Evolutionary conservation across 2,797 vertebrate species (phyloP).

Genomic region (Margarornis squamiger): DNA sequence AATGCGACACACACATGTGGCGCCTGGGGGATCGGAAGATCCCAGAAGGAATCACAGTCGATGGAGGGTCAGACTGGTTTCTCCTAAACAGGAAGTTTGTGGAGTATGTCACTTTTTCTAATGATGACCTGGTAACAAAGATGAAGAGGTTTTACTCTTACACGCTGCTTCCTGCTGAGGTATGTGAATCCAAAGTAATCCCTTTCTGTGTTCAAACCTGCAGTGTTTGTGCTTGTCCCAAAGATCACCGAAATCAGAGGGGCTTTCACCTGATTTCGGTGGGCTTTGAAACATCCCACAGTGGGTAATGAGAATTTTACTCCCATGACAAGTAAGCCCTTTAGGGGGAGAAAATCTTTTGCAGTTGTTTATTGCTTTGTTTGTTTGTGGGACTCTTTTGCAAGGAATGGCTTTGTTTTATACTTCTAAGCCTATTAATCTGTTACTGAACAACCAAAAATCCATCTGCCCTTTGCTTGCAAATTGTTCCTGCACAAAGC

Average conservation of each 20-base stretch:
- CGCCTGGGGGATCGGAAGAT: conserved; percentile 94
- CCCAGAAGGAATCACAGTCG: conserved; percentile 92
- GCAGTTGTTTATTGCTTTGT: background rate
- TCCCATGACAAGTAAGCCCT: background rate
- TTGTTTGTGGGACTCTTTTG: background rate
- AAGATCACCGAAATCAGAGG: background rate
- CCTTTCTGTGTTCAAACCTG: background rate
- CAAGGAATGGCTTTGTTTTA: background rate
- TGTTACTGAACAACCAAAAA: conserved; percentile 9
- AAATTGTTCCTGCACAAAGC: background rate
- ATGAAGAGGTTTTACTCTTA: conserved; percentile 97
- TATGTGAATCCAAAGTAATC: conserved; percentile 43
- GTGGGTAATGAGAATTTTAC: background rate
- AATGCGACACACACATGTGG: conserved; percentile 99
- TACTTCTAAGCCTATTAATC: conserved; percentile 7
- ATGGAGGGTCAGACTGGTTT: conserved; percentile 98
- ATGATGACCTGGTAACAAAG: conserved; percentile 90
- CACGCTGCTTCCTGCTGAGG: conserved; percentile 94
- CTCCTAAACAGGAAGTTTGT: conserved; percentile 93
- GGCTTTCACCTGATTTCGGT: background rate
- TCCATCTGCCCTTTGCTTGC: background rate
- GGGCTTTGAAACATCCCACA: background rate
- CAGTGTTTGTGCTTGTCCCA: background rate
- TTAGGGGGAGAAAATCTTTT: background rate
- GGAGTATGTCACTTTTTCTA: conserved; percentile 93